phyloP scores from a whole-genome alignment of 2,888 invertebrate species.

The Trissolcus brochymenae region DNA sequence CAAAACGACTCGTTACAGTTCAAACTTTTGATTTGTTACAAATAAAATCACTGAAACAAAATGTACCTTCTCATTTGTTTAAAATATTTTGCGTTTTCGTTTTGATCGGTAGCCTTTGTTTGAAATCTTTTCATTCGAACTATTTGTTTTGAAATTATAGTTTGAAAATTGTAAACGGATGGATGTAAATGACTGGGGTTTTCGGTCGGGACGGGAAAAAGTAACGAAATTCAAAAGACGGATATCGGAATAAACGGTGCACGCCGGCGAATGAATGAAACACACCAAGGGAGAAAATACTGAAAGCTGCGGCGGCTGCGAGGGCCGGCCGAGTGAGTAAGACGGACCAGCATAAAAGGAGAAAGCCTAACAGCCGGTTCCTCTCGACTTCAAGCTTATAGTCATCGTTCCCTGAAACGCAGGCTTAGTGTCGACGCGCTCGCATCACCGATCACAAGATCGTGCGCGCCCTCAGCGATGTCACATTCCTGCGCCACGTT shows the following conservation, averaged over 20 bases:
- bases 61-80: too few species aligned
- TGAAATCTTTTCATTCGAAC: neutral
- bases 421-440: slow-evolving; percentile 56
- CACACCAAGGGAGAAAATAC: slow-evolving; percentile 52
- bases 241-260: slow-evolving; percentile 40
- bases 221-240: slow-evolving; percentile 54
- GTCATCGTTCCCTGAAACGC: slow-evolving; percentile 52
- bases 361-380: slow-evolving; percentile 56
- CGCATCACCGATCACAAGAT: slow-evolving; percentile 49
- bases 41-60: too few species aligned
- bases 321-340: slow-evolving; percentile 44
- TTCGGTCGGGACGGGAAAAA: slow-evolving; percentile 29
- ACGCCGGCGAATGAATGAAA: slow-evolving; percentile 53
- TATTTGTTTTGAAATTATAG: neutral
- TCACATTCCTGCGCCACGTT: slow-evolving; percentile 35
- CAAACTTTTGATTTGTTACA: too few species aligned
- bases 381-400: slow-evolving; percentile 52
- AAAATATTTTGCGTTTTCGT: too few species aligned
- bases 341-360: slow-evolving; percentile 55
- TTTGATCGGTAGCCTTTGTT: too few species aligned
- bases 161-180: neutral
- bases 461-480: slow-evolving; percentile 10
- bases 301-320: slow-evolving; percentile 40
- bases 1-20: too few species aligned
- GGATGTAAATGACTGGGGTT: slow-evolving; percentile 11